Base-by-base conservation (phyloP, 2,888 invertebrate species). In the Macrophya annulata region DNA sequence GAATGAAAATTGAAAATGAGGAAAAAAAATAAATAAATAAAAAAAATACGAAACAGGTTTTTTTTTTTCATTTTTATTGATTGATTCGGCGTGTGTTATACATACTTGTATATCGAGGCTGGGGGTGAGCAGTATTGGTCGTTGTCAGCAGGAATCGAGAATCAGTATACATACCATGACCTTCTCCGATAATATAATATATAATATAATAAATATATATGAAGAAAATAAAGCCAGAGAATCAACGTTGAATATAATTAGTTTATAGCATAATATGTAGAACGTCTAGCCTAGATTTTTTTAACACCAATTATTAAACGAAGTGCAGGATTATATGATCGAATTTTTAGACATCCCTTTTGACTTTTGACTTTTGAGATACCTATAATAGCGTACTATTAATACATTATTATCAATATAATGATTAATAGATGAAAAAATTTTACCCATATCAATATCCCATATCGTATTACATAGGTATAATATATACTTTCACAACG, bases 231-330 rank as follows among this genome's bases (percentile, higher is more conserved):
- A 62, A 62, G 25, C 21, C 62, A 62, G 62, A 62, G 62, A 62
- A 68, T 37, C 68, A 68, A 68, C 68, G 68, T 68, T 68, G 25
- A 37, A 68, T 17, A 68, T 31, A 76, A 12, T 76, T 37, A 21
- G 40, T 76, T n/a, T 48, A 77, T 77, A 77, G 25, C n/a, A n/a
- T n/a, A 77, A 25, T 79, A 43, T n/a, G 62, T 81, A 62, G 81
- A 81, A 68, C 84, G 84, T 55, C 71, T 79, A 71, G 72, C 77
- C 84, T 86, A 77, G 76, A 59, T 76, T 79, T 77, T 85, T 71
- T 77, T 82, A 74, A 85, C 45, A 62, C 25, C 74, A 55, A 55
- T 43, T 51, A 72, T 77, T 25, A 68, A 65, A 17, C 71, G 51
- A 48, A 77, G 43, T 62, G 59, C 81, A 81, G 59, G 62, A 62